Base-by-base conservation (phyloP, 1,140 invertebrate species). In the Eupristina koningsbergeri region DNA sequence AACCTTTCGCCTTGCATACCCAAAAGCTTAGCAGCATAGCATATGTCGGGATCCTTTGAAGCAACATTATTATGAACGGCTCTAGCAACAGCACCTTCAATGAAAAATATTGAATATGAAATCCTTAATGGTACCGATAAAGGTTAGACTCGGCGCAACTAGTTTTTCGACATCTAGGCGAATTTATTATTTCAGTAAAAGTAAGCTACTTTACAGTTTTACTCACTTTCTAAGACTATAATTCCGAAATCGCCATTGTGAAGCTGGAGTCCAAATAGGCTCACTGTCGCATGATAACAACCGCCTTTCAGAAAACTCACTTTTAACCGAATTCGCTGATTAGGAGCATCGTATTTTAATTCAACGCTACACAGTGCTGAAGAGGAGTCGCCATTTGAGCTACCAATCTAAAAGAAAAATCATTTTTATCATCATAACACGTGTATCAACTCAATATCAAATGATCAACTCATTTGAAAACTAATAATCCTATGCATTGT, bases 241-340 rank as follows among this genome's bases (percentile, higher is more conserved):
- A 98, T 97, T 91, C 98, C 96, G 89, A 98, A 98, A 89, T 97
- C 96, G 26, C 97, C 98, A 92, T 98, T 98, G 87, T 96, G 96
- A 86, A 98, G 92, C 87, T 96, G 95, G 81, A 95, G 93, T 67
- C 95, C 95, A 69, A 95, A 94, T 89, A 97, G 97, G 86, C 94
- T 95, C 34, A 98, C 95, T 76, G 94, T 95, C n/a, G 97, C 96
- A 87, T 96, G 95, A 91, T 96, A 97, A 89, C 97, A 96, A 39
- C 96, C 97, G 81, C 95, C 94, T 86, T 93, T 93, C 8, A 94
- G 92, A 88, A 96, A 95, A 80, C 93, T 94, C 47, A 96, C 93
- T 89, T 95, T 94, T 83, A 96, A 92, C 39, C 93, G 94, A 74
- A 96, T 93, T 85, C 95, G 92, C 87, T 94, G 94, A 87, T 93